These are phyloP conservation scores for Hemibagrus wyckioides DNA, from an alignment of 2,113 vertebrate genomes.

Conservation along the genomic window DNA sequence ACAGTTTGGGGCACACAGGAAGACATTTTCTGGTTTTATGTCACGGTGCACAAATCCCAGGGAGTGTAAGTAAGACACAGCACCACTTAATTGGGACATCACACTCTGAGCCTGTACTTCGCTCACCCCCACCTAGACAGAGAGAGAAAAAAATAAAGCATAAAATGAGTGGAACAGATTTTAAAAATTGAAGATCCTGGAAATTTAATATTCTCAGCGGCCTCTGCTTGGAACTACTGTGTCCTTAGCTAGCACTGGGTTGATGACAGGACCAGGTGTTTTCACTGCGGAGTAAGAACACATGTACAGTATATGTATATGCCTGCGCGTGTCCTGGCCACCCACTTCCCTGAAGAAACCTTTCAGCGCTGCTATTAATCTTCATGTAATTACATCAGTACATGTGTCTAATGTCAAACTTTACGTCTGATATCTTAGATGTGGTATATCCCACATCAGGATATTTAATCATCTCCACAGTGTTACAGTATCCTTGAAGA, in stretches of 20 bases:
- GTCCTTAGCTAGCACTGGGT: conserved; percentile 15
- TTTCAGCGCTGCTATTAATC: conserved; percentile 1
- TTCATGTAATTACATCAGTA: background rate
- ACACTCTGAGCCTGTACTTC: conserved; percentile 82
- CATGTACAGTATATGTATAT: background rate
- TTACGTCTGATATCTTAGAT: background rate
- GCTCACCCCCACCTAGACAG: conserved; percentile 66
- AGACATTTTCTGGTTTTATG: conserved; percentile 91
- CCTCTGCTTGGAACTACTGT: background rate
- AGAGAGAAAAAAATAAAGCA: conserved; percentile 8
- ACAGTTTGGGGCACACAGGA: conserved; percentile 83
- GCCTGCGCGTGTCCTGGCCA: conserved; percentile 8
- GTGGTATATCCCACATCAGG: background rate
- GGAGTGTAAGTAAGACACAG: conserved; percentile 85
- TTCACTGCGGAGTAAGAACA: conserved; percentile 18
- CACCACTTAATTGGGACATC: conserved; percentile 80
- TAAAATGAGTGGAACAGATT: background rate
- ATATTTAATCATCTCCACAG: conserved; percentile 9
- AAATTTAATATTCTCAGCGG: background rate
- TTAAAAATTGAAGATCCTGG: background rate
- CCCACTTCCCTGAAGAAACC: background rate
- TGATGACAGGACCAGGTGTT: conserved; percentile 45
- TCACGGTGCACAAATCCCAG: conserved; percentile 88
- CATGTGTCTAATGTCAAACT: background rate
- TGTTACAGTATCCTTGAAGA: background rate